Conservation (phyloP, 2,888 invertebrate genomes). For the Exocentrus adspersus region DNA sequence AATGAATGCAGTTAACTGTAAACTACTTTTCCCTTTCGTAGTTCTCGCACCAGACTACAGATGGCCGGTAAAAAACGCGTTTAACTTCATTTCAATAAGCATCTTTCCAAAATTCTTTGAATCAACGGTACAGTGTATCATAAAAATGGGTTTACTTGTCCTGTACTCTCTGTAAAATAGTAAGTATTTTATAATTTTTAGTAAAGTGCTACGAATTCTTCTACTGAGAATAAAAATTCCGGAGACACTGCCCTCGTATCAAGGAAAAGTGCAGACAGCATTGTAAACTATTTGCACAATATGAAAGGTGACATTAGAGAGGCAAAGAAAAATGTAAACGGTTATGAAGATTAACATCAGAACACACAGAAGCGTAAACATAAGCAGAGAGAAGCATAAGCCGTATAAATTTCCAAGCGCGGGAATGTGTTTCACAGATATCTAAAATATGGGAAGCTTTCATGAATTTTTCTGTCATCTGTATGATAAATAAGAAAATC, state of each 20-base stretch:
- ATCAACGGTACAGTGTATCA: no score
- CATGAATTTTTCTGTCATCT: constrained; percentile 53
- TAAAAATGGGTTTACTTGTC: no score
- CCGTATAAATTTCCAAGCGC: constrained; percentile 20
- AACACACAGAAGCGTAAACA: constrained; percentile 27
- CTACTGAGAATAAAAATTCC: background rate
- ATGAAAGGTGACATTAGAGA: constrained; percentile 39
- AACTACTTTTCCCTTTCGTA: no score
- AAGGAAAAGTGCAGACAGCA: constrained; percentile 20
- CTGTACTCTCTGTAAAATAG: no score
- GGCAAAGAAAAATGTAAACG: constrained; percentile 44
- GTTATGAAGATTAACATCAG: constrained; percentile 47
- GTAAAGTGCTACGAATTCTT: no score
- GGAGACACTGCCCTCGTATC: constrained; percentile 12
- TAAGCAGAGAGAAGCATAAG: constrained; percentile 20
- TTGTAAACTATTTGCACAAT: constrained; percentile 32
- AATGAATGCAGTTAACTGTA: no score
- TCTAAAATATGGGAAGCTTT: constrained; percentile 45
- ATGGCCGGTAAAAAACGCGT: no score
- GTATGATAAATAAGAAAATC: constrained; percentile 55
- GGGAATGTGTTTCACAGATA: constrained; percentile 34
- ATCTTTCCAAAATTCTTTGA: no score
- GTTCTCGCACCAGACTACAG: no score
- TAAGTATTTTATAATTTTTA: no score
- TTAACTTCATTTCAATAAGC: no score